Base-by-base conservation (phyloP, 2,113 vertebrate species). In the Hylia prasina region DNA sequence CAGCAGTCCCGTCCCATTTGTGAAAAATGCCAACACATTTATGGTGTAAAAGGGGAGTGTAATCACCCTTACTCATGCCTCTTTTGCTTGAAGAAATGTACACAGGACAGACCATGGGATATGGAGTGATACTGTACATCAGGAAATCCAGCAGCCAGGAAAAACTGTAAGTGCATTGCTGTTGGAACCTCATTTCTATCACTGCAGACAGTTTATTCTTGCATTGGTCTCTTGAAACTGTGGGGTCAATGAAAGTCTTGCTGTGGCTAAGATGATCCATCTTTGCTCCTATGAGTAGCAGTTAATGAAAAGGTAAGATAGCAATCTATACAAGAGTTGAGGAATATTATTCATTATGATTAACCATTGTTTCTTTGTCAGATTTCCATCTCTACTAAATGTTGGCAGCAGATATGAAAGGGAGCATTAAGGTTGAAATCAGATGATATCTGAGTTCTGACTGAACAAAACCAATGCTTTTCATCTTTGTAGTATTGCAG, bases 291-390 rank as follows among this genome's bases (percentile, higher is more conserved):
- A 15, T 71, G 89, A 91, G 82, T 65, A 79, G 40, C 3, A 80
- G 37, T 33, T 82, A 93, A 89, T 76, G 81, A 79, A 96, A 89
- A 85, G 64, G 61, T 71, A 82, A 82, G 69, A 78, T 27, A 90
- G 25, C 53, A 71, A 51, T 83, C 69, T 95, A n/a, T 51, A 69
- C 27, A 73, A 76, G 20, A 70, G 28, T 37, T 88, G 39, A 93
- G 35, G 51, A 86, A 73, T 83, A 80, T 80, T 93, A 58, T 39
- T 45, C 24, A 82, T 88, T 39, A 80, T 92, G 68, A 96, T 93
- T 86, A 93, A 33, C 33, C n/a, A 80, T 88, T 88, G 64, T 88
- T 90, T 94, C 68, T 51, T 70, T 88, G 37, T 63, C 66, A 82
- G 47, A 12, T 81, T 93, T 90, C 54, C 24, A 60, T 66, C 76